phyloP scores from a whole-genome alignment of 2,888 invertebrate genomes.

The Cheilosia impressa region DNA sequence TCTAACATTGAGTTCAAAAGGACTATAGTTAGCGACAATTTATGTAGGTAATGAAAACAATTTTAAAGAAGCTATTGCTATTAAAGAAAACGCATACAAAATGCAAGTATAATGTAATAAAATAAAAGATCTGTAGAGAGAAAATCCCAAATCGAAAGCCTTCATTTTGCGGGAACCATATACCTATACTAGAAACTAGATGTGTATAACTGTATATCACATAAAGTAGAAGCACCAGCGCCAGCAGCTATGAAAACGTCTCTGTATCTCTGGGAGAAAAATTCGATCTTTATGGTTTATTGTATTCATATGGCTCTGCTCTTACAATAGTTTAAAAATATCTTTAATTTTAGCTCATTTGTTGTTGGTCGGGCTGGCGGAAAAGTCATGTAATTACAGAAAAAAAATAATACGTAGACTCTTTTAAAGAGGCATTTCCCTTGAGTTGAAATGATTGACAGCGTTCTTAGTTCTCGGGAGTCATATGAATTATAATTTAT shows the following conservation, averaged over 20 bases:
- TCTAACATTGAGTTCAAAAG: too few species aligned
- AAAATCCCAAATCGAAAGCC: slow-evolving; percentile 7
- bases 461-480: slow-evolving; percentile 57
- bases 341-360: slow-evolving; percentile 68
- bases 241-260: slow-evolving; percentile 27
- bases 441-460: slow-evolving; percentile 68
- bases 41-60: too few species aligned
- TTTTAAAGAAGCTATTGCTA: too few species aligned
- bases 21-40: too few species aligned
- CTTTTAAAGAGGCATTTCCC: slow-evolving; percentile 48
- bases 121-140: background rate
- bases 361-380: slow-evolving; percentile 53
- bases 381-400: slow-evolving; percentile 61
- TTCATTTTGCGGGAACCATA: background rate
- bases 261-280: slow-evolving; percentile 26
- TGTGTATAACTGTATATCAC: slow-evolving; percentile 37
- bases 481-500: slow-evolving; percentile 54
- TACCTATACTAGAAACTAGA: too few species aligned
- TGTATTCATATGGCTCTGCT: slow-evolving; percentile 47
- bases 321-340: slow-evolving; percentile 71
- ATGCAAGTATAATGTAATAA: background rate
- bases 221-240: slow-evolving; percentile 22
- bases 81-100: too few species aligned
- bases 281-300: slow-evolving; percentile 37
- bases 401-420: slow-evolving; percentile 29